Conservation (phyloP, 2,888 invertebrate species). For the Drosophila nr. medialis region DNA sequence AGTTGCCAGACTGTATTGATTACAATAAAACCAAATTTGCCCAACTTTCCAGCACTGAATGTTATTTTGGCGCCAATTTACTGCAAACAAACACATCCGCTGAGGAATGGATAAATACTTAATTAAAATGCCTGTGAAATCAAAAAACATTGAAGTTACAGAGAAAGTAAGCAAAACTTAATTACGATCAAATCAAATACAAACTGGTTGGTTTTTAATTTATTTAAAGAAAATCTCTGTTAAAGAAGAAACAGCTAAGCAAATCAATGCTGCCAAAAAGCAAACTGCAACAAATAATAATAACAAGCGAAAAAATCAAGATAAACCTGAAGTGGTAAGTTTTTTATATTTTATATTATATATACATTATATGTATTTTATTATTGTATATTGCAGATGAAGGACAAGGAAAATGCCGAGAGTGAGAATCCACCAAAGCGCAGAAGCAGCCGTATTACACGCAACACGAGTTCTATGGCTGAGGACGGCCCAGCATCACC, state of each 20-base stretch:
- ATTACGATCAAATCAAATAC: fast-evolving
- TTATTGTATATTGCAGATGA: slow-evolving; percentile 17
- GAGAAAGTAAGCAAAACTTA: slow-evolving; percentile 31
- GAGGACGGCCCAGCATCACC: slow-evolving; percentile 66
- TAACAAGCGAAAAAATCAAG: slow-evolving; percentile 50
- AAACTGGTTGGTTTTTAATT: fast-evolving
- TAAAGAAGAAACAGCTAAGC: slow-evolving; percentile 35
- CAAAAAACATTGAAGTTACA: slow-evolving; percentile 7
- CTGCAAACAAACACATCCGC: slow-evolving; percentile 3
- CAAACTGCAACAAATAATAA: slow-evolving; percentile 9
- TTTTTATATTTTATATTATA: neutral
- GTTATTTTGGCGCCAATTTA: slow-evolving; percentile 58
- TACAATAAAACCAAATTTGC: neutral
- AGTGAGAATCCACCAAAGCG: slow-evolving; percentile 81
- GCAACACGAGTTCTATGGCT: slow-evolving; percentile 71
- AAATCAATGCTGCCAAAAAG: slow-evolving; percentile 2
- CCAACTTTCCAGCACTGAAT: slow-evolving; percentile 1
- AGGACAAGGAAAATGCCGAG: slow-evolving; percentile 52
- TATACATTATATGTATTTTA: no score
- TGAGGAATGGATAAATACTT: slow-evolving; percentile 64
- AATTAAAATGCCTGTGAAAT: slow-evolving; percentile 54
- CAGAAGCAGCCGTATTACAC: slow-evolving; percentile 74
- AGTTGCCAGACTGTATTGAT: neutral
- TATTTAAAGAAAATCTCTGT: slow-evolving; percentile 9
- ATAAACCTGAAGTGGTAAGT: slow-evolving; percentile 54